Evolutionary conservation across 30 jellyfish, hydroid and myxozoan genomes (phyloP), one percentile per base, ranked within the genome.

Genomic region (Hydractinia echinata): DNA sequence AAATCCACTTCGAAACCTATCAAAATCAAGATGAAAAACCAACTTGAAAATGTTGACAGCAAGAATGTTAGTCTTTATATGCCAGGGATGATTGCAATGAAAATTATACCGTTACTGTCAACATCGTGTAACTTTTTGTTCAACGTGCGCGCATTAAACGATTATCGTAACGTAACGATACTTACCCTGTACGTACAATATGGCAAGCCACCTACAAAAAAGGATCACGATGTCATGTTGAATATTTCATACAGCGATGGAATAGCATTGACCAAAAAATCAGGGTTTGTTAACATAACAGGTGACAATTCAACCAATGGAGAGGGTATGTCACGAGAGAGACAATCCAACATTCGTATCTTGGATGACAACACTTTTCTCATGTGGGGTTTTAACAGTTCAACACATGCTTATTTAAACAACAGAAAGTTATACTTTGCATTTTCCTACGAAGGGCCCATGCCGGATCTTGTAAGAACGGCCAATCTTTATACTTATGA

Each of bases 401-500:
- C 88, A 55, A 90, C 91, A 10, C 82, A 90, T 81, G 95, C 88
- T 4, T 11, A 44, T 55, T 8, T 70, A 21, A 85, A 85, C 53
- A 81, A 72, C 30, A 62, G 61, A 14, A 81, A 66, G 53, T 73
- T 90, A 8, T 90, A 19, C 61, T 76, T 90, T 49, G 19, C 74
- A 64, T 64, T 64, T 64, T 64, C 72, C 60, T 85, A 82, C 83
- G 62, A 49, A 20, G 96, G 98, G 21, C 81, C 50, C 10, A 72
- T 85, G 83, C 92, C 96, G 10, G 84, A 39, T 21, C 89, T 85
- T 8, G 58, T 86, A 15, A 10, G 19, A 7, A 49, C 64, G 9
- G 82, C 71, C 20, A 91, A 91, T 83, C 62, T 13, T 19, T 91
- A 77, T 72, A 91, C 96, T 15, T 91, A 7, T 55, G 98, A 91